Conservation (phyloP, 2,888 invertebrate species). For the Apamea sordens region DNA sequence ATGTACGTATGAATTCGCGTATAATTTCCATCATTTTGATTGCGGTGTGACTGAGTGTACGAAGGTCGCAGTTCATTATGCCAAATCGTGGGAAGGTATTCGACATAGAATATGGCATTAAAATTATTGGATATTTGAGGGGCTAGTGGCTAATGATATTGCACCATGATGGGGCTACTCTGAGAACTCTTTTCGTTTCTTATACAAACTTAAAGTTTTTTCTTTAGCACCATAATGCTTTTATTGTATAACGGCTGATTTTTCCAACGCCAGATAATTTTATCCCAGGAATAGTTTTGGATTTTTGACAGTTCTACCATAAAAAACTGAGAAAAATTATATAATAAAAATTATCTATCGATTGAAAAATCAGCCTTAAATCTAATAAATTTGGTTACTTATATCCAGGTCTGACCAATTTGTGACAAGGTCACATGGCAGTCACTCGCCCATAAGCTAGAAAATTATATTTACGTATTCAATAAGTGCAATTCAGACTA, state of each 20-base stretch:
- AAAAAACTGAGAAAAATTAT: too few species aligned
- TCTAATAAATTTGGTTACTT: too few species aligned
- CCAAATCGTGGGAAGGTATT: constrained; percentile 66
- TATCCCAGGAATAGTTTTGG: too few species aligned
- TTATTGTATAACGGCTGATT: background rate
- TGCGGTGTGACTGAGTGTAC: constrained; percentile 47
- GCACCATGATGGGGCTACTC: background rate
- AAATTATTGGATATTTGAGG: constrained; percentile 23
- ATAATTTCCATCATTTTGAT: constrained; percentile 60
- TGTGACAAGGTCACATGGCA: background rate
- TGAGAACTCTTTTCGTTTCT: background rate
- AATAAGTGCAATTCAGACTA: background rate
- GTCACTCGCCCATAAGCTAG: background rate
- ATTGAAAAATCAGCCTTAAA: too few species aligned
- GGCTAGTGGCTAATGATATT: constrained; percentile 4
- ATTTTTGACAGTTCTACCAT: too few species aligned
- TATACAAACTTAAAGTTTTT: background rate
- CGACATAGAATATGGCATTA: constrained; percentile 3
- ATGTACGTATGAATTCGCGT: constrained; percentile 27
- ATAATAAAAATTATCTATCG: too few species aligned
- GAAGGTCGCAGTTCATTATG: constrained; percentile 58
- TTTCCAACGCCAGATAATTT: too few species aligned
- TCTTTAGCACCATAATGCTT: background rate
- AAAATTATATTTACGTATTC: background rate
- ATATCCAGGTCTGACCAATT: too few species aligned